Conservation (phyloP, 2,888 invertebrate species). For the Cantharis lateralis region DNA sequence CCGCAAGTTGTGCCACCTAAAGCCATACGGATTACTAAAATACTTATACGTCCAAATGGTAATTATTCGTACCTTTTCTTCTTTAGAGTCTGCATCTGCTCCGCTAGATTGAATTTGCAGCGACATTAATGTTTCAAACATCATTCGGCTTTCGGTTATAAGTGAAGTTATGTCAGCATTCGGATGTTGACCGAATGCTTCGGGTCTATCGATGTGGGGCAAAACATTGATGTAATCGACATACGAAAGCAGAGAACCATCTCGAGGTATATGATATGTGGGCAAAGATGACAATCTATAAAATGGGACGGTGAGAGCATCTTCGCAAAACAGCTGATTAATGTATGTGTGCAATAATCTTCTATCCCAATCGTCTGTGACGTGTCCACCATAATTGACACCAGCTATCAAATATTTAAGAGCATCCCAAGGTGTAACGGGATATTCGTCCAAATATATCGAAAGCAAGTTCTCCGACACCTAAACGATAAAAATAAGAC, state of each 20-base stretch:
- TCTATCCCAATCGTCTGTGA: conserved; percentile 76
- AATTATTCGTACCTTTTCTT: conserved; percentile 65
- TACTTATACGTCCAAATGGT: not conserved
- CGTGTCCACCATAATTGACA: conserved; percentile 88
- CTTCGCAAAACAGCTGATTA: conserved; percentile 79
- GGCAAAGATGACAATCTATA: conserved; percentile 75
- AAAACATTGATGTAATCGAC: conserved; percentile 78
- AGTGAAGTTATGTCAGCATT: conserved; percentile 88
- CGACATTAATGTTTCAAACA: conserved; percentile 79
- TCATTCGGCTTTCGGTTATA: conserved; percentile 75
- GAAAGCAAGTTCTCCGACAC: conserved; percentile 82
- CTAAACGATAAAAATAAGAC: conserved; percentile 48
- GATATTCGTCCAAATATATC: conserved; percentile 83
- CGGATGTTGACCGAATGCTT: conserved; percentile 88
- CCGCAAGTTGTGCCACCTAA: conserved; percentile 67
- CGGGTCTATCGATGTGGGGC: conserved; percentile 80
- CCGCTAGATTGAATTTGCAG: conserved; percentile 71
- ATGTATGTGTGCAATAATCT: conserved; percentile 81
- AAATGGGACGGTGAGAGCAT: conserved; percentile 65
- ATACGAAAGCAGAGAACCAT: conserved; percentile 81
- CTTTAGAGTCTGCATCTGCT: conserved; percentile 65
- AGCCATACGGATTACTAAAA: not conserved
- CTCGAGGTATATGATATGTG: conserved; percentile 81
- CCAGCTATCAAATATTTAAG: conserved; percentile 86
- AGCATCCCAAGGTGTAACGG: conserved; percentile 87